phyloP scores from a whole-genome alignment of 2,113 vertebrate species.

The Rostratula benghalensis region DNA sequence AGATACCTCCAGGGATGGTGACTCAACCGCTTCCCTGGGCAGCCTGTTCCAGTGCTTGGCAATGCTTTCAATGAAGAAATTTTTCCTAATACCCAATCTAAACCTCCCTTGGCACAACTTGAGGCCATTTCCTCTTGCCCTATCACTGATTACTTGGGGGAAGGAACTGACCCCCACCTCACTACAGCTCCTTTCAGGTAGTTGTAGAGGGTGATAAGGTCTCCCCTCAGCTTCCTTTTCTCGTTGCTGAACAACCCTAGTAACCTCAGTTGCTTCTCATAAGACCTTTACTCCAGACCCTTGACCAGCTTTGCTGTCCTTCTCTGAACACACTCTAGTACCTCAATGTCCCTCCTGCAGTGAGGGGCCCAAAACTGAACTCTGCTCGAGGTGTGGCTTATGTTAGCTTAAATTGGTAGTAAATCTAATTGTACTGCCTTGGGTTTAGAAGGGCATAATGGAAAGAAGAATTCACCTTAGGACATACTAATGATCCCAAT shows the following conservation, averaged over 20 bases:
- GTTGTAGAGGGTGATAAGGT: not conserved
- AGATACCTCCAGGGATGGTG: not conserved
- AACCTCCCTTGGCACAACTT: not conserved
- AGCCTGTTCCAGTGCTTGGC: not conserved
- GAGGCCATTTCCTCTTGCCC: not conserved
- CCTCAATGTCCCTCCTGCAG: not conserved
- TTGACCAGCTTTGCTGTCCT: not conserved
- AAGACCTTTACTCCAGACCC: not conserved
- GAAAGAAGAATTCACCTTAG: not conserved
- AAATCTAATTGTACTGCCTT: not conserved
- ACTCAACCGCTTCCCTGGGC: not conserved
- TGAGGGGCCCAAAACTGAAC: not conserved
- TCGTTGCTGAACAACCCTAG: not conserved
- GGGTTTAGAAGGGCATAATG: not conserved
- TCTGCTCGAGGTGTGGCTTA: not conserved
- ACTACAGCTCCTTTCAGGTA: not conserved
- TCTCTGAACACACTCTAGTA: not conserved
- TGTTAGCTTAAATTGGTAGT: not conserved
- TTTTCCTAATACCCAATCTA: not conserved
- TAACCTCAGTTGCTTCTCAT: not conserved
- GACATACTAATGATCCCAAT: not conserved
- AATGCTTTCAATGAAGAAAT: not conserved
- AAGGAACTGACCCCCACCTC: not conserved
- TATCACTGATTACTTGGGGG: not conserved
- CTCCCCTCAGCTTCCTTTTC: not conserved